Evolutionary conservation across 37 sponge, comb jelly and placozoan species (phyloP).

Genomic region (Chondrilla cf. caribensis): DNA sequence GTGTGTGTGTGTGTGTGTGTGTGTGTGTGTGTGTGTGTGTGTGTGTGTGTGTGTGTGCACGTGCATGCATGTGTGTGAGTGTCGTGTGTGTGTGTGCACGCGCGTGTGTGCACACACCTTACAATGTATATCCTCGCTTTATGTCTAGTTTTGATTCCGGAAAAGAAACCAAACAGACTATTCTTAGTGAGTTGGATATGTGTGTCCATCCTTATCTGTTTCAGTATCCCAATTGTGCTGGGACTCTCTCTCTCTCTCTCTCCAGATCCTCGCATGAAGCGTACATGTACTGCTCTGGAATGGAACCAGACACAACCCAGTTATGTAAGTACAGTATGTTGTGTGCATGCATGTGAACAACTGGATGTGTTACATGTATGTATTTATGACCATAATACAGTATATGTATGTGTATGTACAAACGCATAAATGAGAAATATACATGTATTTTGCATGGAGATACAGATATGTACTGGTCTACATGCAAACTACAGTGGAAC

Average conservation of each 20-base stretch:
- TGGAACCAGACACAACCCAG: conserved; percentile 50
- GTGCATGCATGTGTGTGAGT: conserved; percentile 18
- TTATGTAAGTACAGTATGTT: conserved; percentile 31
- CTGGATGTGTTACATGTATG: too few relatives aligned
- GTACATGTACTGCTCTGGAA: conserved; percentile 49
- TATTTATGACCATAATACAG: too few relatives aligned
- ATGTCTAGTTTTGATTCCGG: conserved; percentile 31
- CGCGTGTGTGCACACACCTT: background rate
- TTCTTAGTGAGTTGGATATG: conserved; percentile 1
- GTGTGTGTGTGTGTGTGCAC: conserved; percentile 19
- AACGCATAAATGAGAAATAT: too few relatives aligned
- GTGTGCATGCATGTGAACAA: too few relatives aligned
- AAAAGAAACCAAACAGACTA: background rate
- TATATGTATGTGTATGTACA: too few relatives aligned
- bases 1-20: conserved; percentile 16
- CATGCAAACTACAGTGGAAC: too few relatives aligned
- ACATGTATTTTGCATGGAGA: too few relatives aligned
- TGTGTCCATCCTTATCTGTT: background rate
- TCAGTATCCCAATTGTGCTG: background rate
- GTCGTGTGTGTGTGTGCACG: conserved; percentile 27
- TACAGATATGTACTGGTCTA: too few relatives aligned
- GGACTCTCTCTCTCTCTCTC: background rate
- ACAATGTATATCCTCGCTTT: background rate
- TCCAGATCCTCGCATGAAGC: conserved; percentile 33
- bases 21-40: background rate